These are phyloP conservation scores for Schrankia costaestrigalis DNA, from an alignment of 2,888 invertebrate genomes.

Conservation along the genomic window DNA sequence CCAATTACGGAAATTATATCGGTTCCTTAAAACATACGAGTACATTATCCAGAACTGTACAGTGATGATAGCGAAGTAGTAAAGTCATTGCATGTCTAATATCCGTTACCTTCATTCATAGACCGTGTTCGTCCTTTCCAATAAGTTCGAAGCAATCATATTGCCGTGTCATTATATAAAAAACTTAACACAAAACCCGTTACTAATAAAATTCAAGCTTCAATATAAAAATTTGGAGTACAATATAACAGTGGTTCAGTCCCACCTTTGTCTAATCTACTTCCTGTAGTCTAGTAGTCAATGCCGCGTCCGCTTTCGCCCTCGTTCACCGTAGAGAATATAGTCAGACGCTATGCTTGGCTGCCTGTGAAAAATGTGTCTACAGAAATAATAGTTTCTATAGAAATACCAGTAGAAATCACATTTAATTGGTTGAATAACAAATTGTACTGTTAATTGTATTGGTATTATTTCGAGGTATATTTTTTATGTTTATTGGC, in stretches of 20 bases:
- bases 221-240: constrained; percentile 4
- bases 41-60: no score
- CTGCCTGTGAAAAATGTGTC: constrained; percentile 71
- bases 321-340: constrained; percentile 36
- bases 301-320: constrained; percentile 44
- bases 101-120: no score
- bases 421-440: constrained; percentile 15
- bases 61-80: no score
- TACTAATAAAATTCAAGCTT: not conserved
- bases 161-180: no score
- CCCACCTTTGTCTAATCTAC: constrained; percentile 32
- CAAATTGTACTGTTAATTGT: constrained; percentile 6
- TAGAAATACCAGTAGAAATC: constrained; percentile 26
- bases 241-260: constrained; percentile 24
- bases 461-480: no score
- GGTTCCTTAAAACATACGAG: no score
- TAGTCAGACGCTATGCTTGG: constrained; percentile 59
- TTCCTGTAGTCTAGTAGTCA: constrained; percentile 31
- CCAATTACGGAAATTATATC: no score
- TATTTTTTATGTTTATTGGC: no score
- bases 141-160: no score
- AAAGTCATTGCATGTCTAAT: no score
- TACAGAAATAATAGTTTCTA: constrained; percentile 35
- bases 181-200: not conserved
- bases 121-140: no score